These are phyloP conservation scores for Nomada flava DNA, from an alignment of 2,888 invertebrate species.

Conservation along the genomic window DNA sequence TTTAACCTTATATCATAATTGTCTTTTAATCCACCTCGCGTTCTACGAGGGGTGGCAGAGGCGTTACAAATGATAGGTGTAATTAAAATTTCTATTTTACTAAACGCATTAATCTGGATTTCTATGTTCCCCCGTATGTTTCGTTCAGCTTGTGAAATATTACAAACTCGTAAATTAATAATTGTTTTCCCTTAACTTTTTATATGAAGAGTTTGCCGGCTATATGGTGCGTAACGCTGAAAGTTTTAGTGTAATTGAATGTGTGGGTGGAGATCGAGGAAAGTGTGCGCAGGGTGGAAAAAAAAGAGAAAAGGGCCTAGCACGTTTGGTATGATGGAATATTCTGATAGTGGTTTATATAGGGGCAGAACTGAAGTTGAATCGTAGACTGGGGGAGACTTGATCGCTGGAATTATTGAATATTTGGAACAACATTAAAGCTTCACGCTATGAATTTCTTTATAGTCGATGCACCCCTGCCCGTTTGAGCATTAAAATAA, in stretches of 20 bases:
- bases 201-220: neutral
- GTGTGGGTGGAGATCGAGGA: neutral
- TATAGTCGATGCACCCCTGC: neutral
- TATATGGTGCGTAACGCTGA: neutral
- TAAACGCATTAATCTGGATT: too few species aligned
- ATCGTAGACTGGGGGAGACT: neutral
- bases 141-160: too few species aligned
- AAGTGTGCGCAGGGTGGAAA: neutral
- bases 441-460: neutral
- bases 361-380: neutral
- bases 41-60: too few species aligned
- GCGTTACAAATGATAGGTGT: too few species aligned
- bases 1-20: too few species aligned
- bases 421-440: neutral
- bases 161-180: neutral
- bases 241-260: neutral
- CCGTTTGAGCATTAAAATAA: neutral
- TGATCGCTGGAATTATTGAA: constrained; percentile 3
- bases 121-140: too few species aligned
- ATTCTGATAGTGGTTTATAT: constrained; percentile 2
- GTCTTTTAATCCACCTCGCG: too few species aligned
- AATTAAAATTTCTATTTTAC: too few species aligned
- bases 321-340: neutral
- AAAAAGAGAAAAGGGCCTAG: neutral
- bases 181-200: neutral